Percentiles rank a stretch among this genome's conserved stretches.
phyloP scores from a whole-genome alignment of 1,140 invertebrate genomes.

The Manduca sexta region DNA sequence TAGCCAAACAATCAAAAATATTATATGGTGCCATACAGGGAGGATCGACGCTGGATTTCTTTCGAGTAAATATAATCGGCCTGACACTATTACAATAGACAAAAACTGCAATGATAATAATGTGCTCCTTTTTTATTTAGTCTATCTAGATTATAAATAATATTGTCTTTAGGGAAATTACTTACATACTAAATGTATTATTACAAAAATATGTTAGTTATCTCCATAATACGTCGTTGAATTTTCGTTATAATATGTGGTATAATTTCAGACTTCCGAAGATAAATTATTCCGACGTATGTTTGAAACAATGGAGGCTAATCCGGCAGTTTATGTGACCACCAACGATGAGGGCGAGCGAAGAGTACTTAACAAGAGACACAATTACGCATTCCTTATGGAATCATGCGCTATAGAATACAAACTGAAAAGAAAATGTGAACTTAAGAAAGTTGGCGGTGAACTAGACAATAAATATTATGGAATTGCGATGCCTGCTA shows the following conservation, averaged over 20 bases:
- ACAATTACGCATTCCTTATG: slow-evolving; percentile 88
- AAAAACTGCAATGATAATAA: too few species aligned
- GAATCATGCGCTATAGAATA: slow-evolving; percentile 88
- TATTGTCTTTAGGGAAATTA: too few species aligned
- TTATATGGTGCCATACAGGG: slow-evolving; percentile 86
- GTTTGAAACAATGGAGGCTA: slow-evolving; percentile 80
- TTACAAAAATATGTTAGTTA: too few species aligned
- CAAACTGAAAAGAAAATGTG: slow-evolving; percentile 82
- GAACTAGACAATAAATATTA: slow-evolving; percentile 88
- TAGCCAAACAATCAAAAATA: slow-evolving; percentile 91
- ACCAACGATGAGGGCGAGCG: slow-evolving; percentile 89
- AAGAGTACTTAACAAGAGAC: slow-evolving; percentile 78
- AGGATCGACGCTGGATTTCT: slow-evolving; percentile 86
- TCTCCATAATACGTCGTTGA: too few species aligned
- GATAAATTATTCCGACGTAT: slow-evolving; percentile 65
- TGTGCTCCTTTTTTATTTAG: too few species aligned
- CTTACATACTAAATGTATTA: too few species aligned
- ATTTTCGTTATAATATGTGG: too few species aligned
- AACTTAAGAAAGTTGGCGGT: slow-evolving; percentile 84
- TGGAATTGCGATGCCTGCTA: slow-evolving; percentile 83
- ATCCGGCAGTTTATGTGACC: slow-evolving; percentile 80
- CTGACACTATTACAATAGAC: too few species aligned
- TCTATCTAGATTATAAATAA: too few species aligned
- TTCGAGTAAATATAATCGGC: slow-evolving; percentile 73
- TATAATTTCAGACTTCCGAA: slow-evolving; percentile 44